A percentile compares a stretch with the other conserved stretches of the same genome.
Conservation (phyloP, 2,888 invertebrate genomes). For the Globia sparganii region DNA sequence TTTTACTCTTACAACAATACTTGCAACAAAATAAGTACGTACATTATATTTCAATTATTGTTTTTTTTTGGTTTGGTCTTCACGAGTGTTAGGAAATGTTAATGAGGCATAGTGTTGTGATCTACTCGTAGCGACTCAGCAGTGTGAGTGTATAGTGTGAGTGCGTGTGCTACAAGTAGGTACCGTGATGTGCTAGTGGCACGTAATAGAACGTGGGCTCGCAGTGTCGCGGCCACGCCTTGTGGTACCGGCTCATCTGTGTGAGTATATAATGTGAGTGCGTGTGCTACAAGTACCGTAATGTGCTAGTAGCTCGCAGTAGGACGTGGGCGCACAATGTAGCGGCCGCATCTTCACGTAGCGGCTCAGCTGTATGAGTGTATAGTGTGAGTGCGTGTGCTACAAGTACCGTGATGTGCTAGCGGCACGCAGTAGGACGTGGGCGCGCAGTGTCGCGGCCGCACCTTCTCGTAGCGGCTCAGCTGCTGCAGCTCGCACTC, state of each 20-base stretch:
- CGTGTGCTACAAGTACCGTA: constrained; percentile 93
- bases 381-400: not conserved
- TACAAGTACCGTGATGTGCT: constrained; percentile 93
- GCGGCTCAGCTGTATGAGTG: constrained; percentile 79
- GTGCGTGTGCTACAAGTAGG: not conserved
- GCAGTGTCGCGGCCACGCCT: not conserved
- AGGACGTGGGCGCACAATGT: constrained; percentile 87
- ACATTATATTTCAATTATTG: not conserved
- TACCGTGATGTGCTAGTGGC: not conserved
- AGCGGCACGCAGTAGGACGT: constrained; percentile 89
- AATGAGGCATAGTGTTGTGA: not conserved
- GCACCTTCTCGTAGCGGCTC: constrained; percentile 88
- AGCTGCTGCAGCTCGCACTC: constrained; percentile 89
- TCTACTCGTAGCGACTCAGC: constrained; percentile 76
- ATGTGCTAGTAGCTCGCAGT: constrained; percentile 87
- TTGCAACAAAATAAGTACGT: not conserved
- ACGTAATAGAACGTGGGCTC: not conserved
- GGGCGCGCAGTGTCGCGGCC: constrained; percentile 86
- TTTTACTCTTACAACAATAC: not conserved
- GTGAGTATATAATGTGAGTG: not conserved
- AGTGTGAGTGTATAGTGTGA: constrained; percentile 64
- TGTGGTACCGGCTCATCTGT: not conserved
- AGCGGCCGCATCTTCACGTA: constrained; percentile 87
- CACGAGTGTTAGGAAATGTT: not conserved
- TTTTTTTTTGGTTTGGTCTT: not conserved